Evolutionary conservation across 2,113 vertebrate genomes (phyloP), one percentile per base, ranked within the genome.

Genomic region (Dolichotis patagonum): DNA sequence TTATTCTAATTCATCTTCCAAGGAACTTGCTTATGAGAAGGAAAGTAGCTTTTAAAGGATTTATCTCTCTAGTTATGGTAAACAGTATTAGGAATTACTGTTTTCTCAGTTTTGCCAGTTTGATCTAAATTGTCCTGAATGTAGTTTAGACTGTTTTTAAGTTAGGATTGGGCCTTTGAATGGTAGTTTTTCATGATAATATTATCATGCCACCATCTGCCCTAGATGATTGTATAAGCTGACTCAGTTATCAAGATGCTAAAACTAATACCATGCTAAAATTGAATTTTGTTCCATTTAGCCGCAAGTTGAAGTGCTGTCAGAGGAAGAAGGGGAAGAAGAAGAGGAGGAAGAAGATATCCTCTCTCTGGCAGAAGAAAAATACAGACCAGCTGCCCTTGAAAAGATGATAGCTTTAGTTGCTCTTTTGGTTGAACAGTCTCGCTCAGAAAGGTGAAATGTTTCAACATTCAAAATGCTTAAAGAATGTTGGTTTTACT

Each of bases 401-500:
- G 99, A 99, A 98, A 99, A 99, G 98, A 99, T 99, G 99, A 99
- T 99, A 87, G 99, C 99, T 13, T 99, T 99, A 94, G 99, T 99
- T 96, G 99, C 99, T 96, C 99, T 99, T 97, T 98, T 99, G 88
- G 99, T 99, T 97, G 99, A 99, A 98, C 99, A 99, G 97, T 99
- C 99, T 90, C 99, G 99, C 97, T 99, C 99, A 24, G 99, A 99
- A 99, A 99, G 99, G 99, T 99, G 96, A 95, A 98, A 81, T 88
- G 93, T 97, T 96, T 96, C 92, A 94, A 94, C 92, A 98, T 97
- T 94, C 3, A 85, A 46, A 95, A 96, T 96, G 96, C 95, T 60
- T 84, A 32, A 89, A 35, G 94, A 82, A 78, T 97, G 94, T 97
- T 95, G 82, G 46, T 95, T 93, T 96, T 92, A 88, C 65, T 96